Conservation (phyloP, 2,888 invertebrate genomes). For the Eilema depressum region DNA sequence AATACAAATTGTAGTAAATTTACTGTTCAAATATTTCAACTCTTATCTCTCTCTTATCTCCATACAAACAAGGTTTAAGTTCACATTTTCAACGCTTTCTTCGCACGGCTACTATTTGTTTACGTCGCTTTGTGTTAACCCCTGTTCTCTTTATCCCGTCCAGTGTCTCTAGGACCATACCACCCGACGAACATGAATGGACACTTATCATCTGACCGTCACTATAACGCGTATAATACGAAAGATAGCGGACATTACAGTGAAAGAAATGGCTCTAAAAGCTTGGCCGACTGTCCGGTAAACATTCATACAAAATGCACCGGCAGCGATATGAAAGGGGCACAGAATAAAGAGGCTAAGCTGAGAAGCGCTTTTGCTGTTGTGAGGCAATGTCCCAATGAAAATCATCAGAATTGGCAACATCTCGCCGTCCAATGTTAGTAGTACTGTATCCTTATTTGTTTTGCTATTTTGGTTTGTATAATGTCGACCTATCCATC, state of each 20-base stretch:
- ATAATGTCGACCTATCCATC: constrained; percentile 21
- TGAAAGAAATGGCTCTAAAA: constrained; percentile 83
- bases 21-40: constrained; percentile 25
- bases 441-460: constrained; percentile 78
- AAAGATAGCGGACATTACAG: constrained; percentile 84
- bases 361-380: constrained; percentile 88
- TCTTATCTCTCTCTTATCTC: constrained; percentile 45
- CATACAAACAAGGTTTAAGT: constrained; percentile 59
- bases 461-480: constrained; percentile 48
- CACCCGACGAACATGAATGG: constrained; percentile 83
- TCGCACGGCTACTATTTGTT: constrained; percentile 65
- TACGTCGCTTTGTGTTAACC: constrained; percentile 86
- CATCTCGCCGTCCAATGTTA: constrained; percentile 89
- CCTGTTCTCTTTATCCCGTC: constrained; percentile 73
- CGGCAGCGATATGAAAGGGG: constrained; percentile 77
- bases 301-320: constrained; percentile 84
- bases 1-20: not conserved
- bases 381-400: constrained; percentile 87
- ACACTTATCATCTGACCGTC: constrained; percentile 80
- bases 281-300: constrained; percentile 79
- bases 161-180: constrained; percentile 85
- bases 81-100: constrained; percentile 69
- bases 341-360: constrained; percentile 81
- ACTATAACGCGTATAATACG: constrained; percentile 83
- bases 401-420: constrained; percentile 86